A percentile compares a stretch with the other conserved stretches of the same genome.
Evolutionary conservation across 2,113 vertebrate species (phyloP).

Genomic region (Myotis yumanensis): DNA sequence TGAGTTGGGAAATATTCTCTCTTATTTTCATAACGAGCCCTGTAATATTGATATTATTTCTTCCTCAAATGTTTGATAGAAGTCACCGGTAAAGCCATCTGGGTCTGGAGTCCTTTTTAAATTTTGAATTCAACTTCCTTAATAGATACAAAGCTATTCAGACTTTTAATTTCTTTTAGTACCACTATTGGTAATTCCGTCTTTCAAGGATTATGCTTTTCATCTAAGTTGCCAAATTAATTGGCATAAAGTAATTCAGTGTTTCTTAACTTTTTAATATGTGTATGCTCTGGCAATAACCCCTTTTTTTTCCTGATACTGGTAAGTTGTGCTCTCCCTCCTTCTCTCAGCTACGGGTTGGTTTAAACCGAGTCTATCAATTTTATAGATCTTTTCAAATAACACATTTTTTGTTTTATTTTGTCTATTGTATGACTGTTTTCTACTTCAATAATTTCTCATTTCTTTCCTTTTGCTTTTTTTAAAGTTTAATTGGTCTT

Average conservation of each 20-base stretch:
- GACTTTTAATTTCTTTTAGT: background rate
- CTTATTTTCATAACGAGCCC: background rate
- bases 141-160: background rate
- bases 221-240: background rate
- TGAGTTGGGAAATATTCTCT: background rate
- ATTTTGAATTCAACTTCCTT: too few relatives aligned
- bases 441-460: background rate
- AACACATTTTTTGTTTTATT: background rate
- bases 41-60: background rate
- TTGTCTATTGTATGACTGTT: background rate
- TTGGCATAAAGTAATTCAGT: background rate
- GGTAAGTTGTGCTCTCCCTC: background rate
- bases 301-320: background rate
- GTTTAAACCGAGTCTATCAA: background rate
- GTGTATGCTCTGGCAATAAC: background rate
- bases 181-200: background rate
- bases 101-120: too few relatives aligned
- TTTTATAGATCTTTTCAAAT: background rate
- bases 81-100: too few relatives aligned
- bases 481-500: background rate
- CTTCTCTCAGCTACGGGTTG: background rate
- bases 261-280: background rate
- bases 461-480: constrained; percentile 5
- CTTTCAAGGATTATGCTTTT: background rate
- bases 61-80: too few relatives aligned